These are phyloP conservation scores for Zaprionus davidi DNA, from an alignment of 1,140 invertebrate genomes.

Conservation along the genomic window DNA sequence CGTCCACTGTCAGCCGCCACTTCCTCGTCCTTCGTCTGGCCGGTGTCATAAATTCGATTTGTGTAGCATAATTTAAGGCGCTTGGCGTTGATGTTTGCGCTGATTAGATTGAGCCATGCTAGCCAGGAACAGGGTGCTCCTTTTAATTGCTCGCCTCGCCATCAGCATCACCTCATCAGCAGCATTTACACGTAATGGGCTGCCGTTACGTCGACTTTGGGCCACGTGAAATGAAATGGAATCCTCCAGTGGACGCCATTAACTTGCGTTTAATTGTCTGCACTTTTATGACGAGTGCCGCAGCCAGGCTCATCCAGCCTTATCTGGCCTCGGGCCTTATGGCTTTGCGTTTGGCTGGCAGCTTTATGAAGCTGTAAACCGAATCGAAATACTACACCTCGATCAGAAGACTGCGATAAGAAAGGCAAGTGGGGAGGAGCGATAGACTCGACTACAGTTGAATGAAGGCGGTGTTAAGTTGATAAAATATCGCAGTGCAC, in stretches of 20 bases:
- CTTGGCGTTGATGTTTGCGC: constrained; percentile 66
- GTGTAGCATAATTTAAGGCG: constrained; percentile 78
- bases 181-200: constrained; percentile 84
- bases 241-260: constrained; percentile 70
- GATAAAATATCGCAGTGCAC: not conserved
- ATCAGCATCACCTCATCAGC: constrained; percentile 83
- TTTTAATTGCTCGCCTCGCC: constrained; percentile 68
- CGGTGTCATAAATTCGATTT: constrained; percentile 83
- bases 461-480: not conserved
- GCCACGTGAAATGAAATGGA: constrained; percentile 38
- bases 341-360: constrained; percentile 47
- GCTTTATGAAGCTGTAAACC: constrained; percentile 64
- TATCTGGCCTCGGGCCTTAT: constrained; percentile 49
- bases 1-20: not conserved
- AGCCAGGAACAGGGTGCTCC: constrained; percentile 17
- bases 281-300: constrained; percentile 78
- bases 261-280: constrained; percentile 82
- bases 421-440: constrained; percentile 17
- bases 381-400: constrained; percentile 53
- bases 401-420: constrained; percentile 35
- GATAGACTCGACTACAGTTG: not conserved
- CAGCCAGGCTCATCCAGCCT: constrained; percentile 68
- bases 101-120: constrained; percentile 74
- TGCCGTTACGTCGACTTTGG: constrained; percentile 73
- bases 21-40: constrained; percentile 7